Evolutionary conservation across 2,888 invertebrate species (phyloP).

Genomic region (Horisme vitalbata): DNA sequence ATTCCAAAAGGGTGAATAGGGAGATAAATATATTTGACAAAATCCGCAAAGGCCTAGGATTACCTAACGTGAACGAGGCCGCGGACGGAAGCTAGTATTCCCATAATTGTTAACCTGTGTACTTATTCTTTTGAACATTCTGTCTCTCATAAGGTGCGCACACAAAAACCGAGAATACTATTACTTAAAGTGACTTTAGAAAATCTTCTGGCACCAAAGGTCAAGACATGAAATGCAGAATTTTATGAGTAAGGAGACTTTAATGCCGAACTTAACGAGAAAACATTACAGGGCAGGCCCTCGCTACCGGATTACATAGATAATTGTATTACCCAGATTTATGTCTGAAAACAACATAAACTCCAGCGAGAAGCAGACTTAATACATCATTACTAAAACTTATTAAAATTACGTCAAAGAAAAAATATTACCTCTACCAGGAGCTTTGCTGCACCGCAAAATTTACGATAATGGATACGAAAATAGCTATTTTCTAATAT

Average conservation of each 20-base stretch:
- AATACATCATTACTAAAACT: constrained; percentile 16
- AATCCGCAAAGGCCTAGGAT: too few species aligned
- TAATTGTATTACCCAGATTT: constrained; percentile 16
- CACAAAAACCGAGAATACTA: too few species aligned
- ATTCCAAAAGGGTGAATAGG: too few species aligned
- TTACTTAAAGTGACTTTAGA: too few species aligned
- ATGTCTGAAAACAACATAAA: constrained; percentile 18
- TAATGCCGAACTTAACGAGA: constrained; percentile 8
- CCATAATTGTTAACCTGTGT: too few species aligned
- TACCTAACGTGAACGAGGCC: too few species aligned
- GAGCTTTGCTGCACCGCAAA: constrained; percentile 12
- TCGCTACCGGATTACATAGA: constrained; percentile 11
- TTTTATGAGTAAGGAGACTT: constrained; percentile 1
- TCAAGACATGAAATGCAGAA: too few species aligned
- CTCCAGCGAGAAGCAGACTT: background rate
- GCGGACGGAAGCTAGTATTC: too few species aligned
- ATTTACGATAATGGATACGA: constrained; percentile 22
- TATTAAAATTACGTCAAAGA: constrained; percentile 25
- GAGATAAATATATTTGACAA: too few species aligned
- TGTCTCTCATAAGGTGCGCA: too few species aligned
- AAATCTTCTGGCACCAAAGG: too few species aligned
- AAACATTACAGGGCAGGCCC: constrained; percentile 1
- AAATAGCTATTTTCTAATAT: constrained; percentile 23
- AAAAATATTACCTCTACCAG: constrained; percentile 20
- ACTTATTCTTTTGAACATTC: too few species aligned